phyloP scores from a whole-genome alignment of 2,888 invertebrate genomes.

The Smittia aterrima region DNA sequence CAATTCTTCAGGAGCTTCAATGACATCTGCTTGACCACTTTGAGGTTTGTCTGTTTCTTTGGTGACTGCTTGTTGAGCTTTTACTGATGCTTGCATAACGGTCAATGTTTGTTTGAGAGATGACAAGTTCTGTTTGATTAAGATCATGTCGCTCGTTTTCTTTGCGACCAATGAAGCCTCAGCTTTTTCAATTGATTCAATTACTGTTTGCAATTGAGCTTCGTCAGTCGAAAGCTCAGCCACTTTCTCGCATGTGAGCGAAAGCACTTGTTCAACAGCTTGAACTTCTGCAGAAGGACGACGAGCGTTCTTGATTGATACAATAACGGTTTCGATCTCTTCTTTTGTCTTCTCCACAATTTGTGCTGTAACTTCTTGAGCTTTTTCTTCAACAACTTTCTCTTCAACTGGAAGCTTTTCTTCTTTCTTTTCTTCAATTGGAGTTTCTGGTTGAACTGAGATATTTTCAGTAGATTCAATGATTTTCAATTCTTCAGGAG shows the following conservation, averaged over 20 bases:
- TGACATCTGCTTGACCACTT: too few species aligned
- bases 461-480: too few species aligned
- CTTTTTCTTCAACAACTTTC: conserved; percentile 45
- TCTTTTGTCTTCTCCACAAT: conserved; percentile 4
- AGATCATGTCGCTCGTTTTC: conserved; percentile 42
- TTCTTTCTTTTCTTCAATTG: conserved; percentile 52
- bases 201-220: conserved; percentile 41
- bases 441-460: conserved; percentile 51
- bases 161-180: conserved; percentile 42
- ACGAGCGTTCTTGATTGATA: not conserved
- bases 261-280: conserved; percentile 31
- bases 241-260: conserved; percentile 20
- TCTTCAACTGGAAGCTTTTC: too few species aligned
- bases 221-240: conserved; percentile 28
- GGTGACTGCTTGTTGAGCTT: conserved; percentile 43
- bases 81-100: conserved; percentile 43
- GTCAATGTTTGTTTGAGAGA: conserved; percentile 40
- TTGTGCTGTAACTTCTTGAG: not conserved
- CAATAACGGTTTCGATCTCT: not conserved
- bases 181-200: conserved; percentile 43
- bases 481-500: too few species aligned
- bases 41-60: conserved; percentile 39
- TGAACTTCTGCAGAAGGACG: conserved; percentile 37
- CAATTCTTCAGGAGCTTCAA: too few species aligned
- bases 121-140: conserved; percentile 42